These are phyloP conservation scores for Protonibea diacanthus DNA, from an alignment of 2,797 vertebrate species.

Conservation along the genomic window DNA sequence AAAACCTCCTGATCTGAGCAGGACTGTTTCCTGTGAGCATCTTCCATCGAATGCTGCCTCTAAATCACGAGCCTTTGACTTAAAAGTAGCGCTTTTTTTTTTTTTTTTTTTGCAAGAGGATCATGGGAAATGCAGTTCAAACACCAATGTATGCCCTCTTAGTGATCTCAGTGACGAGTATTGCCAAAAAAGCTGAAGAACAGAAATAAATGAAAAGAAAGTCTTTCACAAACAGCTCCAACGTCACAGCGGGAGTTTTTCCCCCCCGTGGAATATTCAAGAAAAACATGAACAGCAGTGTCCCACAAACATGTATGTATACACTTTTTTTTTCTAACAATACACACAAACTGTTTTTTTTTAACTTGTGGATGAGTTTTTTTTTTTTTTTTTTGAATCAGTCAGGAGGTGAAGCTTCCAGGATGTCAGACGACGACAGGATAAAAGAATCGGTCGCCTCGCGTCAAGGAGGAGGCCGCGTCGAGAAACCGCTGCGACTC, in stretches of 20 bases:
- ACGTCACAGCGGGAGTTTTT: slow-evolving; percentile 15
- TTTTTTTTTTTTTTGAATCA: slow-evolving; percentile 43
- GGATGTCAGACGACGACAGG: slow-evolving; percentile 8
- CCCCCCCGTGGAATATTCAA: slow-evolving; percentile 15
- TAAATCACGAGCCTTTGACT: not conserved
- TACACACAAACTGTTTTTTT: slow-evolving; percentile 50
- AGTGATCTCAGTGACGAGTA: slow-evolving; percentile 18
- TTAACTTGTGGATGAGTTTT: slow-evolving; percentile 27
- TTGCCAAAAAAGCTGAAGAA: slow-evolving; percentile 15
- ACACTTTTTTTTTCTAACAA: slow-evolving; percentile 33
- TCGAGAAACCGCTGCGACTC: slow-evolving; percentile 6
- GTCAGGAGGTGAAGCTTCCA: slow-evolving; percentile 35
- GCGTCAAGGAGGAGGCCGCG: not conserved
- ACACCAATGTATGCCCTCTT: not conserved
- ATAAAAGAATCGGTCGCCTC: slow-evolving; percentile 25
- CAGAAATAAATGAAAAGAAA: slow-evolving; percentile 18
- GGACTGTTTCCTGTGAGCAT: not conserved
- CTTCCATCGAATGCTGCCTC: slow-evolving; percentile 20
- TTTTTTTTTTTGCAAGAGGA: not conserved
- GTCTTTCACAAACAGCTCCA: slow-evolving; percentile 28
- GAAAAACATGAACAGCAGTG: slow-evolving; percentile 47
- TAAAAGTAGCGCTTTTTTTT: not conserved
- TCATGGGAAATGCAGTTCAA: slow-evolving; percentile 24
- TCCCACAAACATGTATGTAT: slow-evolving; percentile 54
- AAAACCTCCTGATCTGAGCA: not conserved